phyloP scores from a whole-genome alignment of 2,888 invertebrate genomes.

The Phyllotreta cruciferae region DNA sequence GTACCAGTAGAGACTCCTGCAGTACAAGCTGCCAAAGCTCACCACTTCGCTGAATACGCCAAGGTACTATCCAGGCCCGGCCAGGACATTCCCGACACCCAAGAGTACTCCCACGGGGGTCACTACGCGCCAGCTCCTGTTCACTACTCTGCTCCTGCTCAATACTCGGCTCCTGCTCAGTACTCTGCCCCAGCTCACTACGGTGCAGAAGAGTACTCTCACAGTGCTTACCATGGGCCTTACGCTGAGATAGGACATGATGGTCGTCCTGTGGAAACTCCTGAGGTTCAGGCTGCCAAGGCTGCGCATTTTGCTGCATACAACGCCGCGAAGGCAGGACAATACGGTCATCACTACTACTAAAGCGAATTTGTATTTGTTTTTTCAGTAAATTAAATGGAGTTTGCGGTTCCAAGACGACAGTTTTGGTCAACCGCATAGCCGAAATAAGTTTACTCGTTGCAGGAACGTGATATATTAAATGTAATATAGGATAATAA shows the following conservation, averaged over 20 bases:
- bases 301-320: conserved; percentile 56
- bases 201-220: conserved; percentile 31
- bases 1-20: conserved; percentile 64
- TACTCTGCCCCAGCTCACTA: conserved; percentile 41
- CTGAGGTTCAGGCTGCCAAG: conserved; percentile 65
- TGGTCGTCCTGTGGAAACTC: conserved; percentile 63
- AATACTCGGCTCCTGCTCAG: conserved; percentile 55
- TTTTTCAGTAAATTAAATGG: conserved; percentile 17
- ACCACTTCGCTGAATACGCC: conserved; percentile 60
- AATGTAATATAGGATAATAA: conserved; percentile 27
- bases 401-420: conserved; percentile 25
- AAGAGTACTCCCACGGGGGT: conserved; percentile 14
- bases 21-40: conserved; percentile 64
- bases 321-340: conserved; percentile 54
- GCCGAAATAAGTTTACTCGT: conserved; percentile 18
- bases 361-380: conserved; percentile 11
- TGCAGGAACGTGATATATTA: conserved; percentile 27
- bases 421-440: conserved; percentile 21
- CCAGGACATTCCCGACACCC: conserved; percentile 22
- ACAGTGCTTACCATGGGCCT: conserved; percentile 32
- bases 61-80: conserved; percentile 12
- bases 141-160: background rate
- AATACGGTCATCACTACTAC: conserved; percentile 46
- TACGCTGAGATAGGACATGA: conserved; percentile 61
- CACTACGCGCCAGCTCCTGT: background rate